Conservation (phyloP, 2,113 vertebrate species). For the Pterophyllum scalare region DNA sequence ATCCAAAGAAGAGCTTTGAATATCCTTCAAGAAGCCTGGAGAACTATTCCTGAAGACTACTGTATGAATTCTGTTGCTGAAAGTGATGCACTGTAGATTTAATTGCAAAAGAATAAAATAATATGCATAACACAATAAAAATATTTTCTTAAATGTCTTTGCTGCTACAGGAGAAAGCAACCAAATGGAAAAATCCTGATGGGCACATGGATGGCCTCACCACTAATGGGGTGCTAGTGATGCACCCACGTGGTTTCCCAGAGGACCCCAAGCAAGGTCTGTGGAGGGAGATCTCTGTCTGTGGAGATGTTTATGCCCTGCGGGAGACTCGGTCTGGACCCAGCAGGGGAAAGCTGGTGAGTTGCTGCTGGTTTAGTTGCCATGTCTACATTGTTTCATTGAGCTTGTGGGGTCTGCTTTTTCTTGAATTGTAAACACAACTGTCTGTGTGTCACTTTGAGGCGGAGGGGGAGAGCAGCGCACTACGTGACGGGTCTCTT, state of each 20-base stretch:
- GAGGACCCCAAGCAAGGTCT: conserved; percentile 93
- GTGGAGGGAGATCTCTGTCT: conserved; percentile 98
- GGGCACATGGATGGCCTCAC: conserved; percentile 99
- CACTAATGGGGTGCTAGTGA: conserved; percentile 96
- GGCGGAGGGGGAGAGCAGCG: conserved; percentile 95
- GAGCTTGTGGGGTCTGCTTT: rapidly evolving
- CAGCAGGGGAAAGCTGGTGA: conserved; percentile 92
- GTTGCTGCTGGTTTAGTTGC: neutral
- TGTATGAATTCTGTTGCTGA: neutral
- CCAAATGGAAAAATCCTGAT: conserved; percentile 98
- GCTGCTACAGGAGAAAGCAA: conserved; percentile 91
- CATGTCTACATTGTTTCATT: rapidly evolving
- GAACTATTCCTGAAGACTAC: too few species aligned
- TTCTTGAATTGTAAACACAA: neutral
- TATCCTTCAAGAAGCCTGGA: too few species aligned
- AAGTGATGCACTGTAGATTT: neutral
- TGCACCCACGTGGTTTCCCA: conserved; percentile 95
- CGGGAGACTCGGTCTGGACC: conserved; percentile 96
- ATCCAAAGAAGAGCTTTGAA: too few species aligned
- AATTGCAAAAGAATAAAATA: neutral
- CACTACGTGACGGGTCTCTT: conserved; percentile 94
- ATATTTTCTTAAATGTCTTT: neutral
- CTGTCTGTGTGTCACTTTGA: conserved; percentile 42
- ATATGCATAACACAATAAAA: neutral
- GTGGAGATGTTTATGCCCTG: conserved; percentile 95